Percentiles rank a stretch among this genome's conserved stretches.
Conservation (phyloP, 2,797 vertebrate genomes). For the Sebastes nivosus region DNA sequence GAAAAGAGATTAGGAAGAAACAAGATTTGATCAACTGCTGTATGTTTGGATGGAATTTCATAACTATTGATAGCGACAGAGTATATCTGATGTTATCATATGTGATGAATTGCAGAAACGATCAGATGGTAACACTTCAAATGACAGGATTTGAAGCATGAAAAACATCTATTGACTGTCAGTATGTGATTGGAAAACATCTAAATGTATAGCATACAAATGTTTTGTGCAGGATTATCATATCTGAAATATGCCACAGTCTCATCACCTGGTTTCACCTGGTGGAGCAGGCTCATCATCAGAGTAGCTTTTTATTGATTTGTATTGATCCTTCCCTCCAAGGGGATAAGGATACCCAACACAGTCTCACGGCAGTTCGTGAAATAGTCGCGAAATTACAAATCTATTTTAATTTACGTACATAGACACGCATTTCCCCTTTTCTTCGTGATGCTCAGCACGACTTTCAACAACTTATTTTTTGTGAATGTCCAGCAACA, state of each 20-base stretch:
- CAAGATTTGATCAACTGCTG: neutral
- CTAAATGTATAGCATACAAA: neutral
- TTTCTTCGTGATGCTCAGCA: accelerated
- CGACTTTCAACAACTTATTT: too few species aligned
- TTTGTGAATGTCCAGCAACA: too few species aligned
- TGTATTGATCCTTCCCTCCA: too few species aligned
- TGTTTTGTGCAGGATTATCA: neutral
- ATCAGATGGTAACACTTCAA: neutral
- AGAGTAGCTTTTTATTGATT: too few species aligned
- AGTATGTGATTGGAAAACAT: neutral
- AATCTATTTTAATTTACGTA: too few species aligned
- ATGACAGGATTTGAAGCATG: neutral
- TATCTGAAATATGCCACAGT: too few species aligned
- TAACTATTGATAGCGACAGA: neutral
- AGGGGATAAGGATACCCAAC: too few species aligned
- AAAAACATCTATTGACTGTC: neutral
- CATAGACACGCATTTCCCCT: too few species aligned
- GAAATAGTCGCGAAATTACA: too few species aligned
- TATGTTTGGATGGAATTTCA: neutral
- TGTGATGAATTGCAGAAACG: neutral
- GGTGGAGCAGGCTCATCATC: too few species aligned
- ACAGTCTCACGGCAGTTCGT: too few species aligned
- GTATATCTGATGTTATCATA: neutral
- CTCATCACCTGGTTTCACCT: too few species aligned
- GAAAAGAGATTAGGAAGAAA: slow-evolving; percentile 4